phyloP scores from a whole-genome alignment of 2,888 invertebrate species.

The Petrophora chlorosata region DNA sequence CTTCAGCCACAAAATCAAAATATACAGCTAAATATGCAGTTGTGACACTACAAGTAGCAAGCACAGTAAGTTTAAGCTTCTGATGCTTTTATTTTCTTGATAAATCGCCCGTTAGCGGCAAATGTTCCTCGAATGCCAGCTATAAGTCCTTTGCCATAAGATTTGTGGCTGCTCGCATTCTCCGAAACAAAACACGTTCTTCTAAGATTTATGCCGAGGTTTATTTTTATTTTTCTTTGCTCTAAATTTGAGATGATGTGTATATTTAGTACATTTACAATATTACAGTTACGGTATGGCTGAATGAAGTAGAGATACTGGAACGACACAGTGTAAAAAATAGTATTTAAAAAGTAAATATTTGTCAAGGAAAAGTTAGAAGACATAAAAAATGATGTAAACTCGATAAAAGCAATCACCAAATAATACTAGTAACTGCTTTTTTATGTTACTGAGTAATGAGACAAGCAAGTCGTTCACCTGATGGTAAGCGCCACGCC shows the following conservation, averaged over 20 bases:
- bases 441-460: too few relatives aligned
- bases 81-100: constrained; percentile 39
- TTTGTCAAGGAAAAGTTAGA: too few relatives aligned
- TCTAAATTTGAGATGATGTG: constrained; percentile 21
- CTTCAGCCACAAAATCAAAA: too few relatives aligned
- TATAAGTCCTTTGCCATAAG: constrained; percentile 36
- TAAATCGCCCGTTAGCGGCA: constrained; percentile 27
- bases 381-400: too few relatives aligned
- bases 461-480: too few relatives aligned
- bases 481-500: too few relatives aligned
- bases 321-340: too few relatives aligned
- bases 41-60: not conserved
- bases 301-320: too few relatives aligned
- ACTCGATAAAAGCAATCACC: too few relatives aligned
- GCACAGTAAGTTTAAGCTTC: constrained; percentile 25
- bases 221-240: constrained; percentile 36
- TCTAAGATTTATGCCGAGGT: constrained; percentile 41
- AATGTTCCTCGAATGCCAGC: constrained; percentile 38
- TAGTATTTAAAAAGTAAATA: too few relatives aligned
- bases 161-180: constrained; percentile 33
- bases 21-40: not conserved
- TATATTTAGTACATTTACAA: not conserved
- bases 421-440: too few relatives aligned
- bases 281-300: not conserved
- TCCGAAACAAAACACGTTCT: constrained; percentile 33